These are phyloP conservation scores for Periparus ater DNA, from an alignment of 2,797 vertebrate genomes.

Conservation along the genomic window DNA sequence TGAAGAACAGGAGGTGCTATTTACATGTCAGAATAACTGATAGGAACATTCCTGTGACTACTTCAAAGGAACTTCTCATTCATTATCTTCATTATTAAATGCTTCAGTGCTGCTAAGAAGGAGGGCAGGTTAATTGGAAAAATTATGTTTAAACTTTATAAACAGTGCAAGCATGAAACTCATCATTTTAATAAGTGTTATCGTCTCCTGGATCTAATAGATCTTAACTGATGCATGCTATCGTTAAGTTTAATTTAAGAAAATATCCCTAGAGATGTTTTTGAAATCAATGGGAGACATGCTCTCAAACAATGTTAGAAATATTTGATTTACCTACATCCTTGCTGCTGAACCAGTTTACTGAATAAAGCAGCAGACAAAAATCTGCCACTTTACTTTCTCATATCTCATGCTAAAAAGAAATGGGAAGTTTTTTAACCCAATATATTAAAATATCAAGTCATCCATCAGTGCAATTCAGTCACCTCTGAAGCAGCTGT, in stretches of 20 bases:
- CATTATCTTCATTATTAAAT: constrained; percentile 50
- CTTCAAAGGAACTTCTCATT: constrained; percentile 48
- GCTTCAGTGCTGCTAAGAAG: neutral
- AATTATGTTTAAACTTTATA: constrained; percentile 45
- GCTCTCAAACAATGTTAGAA: constrained; percentile 53
- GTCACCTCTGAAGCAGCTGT: constrained; percentile 1
- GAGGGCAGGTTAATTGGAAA: constrained; percentile 23
- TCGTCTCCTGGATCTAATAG: constrained; percentile 4
- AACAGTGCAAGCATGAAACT: neutral
- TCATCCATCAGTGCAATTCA: neutral
- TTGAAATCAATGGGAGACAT: constrained; percentile 55
- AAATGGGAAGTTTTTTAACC: neutral
- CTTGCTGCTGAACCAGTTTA: constrained; percentile 1
- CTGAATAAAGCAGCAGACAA: constrained; percentile 27
- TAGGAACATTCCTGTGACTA: constrained; percentile 49
- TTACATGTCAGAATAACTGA: constrained; percentile 49
- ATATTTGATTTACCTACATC: constrained; percentile 56
- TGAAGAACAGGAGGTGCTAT: constrained; percentile 10
- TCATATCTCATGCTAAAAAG: neutral
- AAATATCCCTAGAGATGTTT: constrained; percentile 51
- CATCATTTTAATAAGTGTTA: constrained; percentile 49
- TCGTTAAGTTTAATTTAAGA: constrained; percentile 71
- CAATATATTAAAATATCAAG: constrained; percentile 3
- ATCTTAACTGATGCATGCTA: constrained; percentile 57
- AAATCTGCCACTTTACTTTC: neutral